phyloP scores from a whole-genome alignment of 2,113 vertebrate species.

The Trachemys scripta region DNA sequence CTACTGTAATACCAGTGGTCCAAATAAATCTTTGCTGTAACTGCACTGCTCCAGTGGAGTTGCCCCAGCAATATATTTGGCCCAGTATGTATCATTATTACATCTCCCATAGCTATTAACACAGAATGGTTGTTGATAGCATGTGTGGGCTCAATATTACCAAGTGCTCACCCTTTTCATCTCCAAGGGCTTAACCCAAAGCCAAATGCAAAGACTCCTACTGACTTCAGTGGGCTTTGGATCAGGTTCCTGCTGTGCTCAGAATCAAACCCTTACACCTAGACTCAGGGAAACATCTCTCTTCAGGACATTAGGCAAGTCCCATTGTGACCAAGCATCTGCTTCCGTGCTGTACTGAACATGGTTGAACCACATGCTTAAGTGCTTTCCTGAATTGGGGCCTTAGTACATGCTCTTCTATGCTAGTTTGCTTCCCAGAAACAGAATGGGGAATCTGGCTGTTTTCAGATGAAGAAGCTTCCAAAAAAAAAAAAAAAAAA shows the following conservation, averaged over 20 bases:
- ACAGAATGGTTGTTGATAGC: not conserved
- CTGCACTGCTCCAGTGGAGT: not conserved
- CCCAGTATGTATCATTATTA: not conserved
- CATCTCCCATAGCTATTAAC: not conserved
- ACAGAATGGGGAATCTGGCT: slow-evolving; percentile 37
- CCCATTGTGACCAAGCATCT: not conserved
- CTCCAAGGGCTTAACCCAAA: not conserved
- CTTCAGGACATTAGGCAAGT: not conserved
- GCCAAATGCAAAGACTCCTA: not conserved
- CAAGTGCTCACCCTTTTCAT: not conserved
- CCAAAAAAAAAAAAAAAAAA: slow-evolving; percentile 24
- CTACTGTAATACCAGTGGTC: not conserved
- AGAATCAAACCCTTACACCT: not conserved
- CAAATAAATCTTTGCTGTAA: not conserved
- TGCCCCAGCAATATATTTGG: not conserved
- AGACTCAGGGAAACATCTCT: not conserved
- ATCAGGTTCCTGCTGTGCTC: not conserved
- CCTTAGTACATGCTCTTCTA: slow-evolving; percentile 11
- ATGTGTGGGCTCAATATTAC: not conserved
- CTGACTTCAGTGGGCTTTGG: not conserved
- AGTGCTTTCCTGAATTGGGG: slow-evolving; percentile 14
- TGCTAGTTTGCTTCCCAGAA: slow-evolving; percentile 37
- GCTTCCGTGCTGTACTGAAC: not conserved
- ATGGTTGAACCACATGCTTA: not conserved
- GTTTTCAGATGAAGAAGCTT: slow-evolving; percentile 49